Conservation (phyloP, 1,140 invertebrate species). For the Aleiodes sp. region DNA sequence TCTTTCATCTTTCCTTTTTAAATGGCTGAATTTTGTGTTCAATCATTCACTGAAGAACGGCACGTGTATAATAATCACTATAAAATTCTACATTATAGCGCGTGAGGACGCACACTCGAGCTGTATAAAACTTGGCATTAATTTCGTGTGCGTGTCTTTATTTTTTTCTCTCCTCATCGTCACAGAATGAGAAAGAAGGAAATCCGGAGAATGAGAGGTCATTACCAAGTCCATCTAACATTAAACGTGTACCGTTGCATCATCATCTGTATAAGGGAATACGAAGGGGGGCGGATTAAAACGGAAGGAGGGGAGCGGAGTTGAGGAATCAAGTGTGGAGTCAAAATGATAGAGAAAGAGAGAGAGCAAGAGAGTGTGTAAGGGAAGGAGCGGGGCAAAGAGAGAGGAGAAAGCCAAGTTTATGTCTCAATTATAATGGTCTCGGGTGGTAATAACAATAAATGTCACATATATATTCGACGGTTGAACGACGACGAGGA, state of each 20-base stretch:
- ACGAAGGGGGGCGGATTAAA: too few relatives aligned
- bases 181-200: not conserved
- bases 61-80: slow-evolving; percentile 24
- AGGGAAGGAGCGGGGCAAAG: not conserved
- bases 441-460: slow-evolving; percentile 54
- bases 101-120: not conserved
- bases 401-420: slow-evolving; percentile 38
- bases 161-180: too few relatives aligned
- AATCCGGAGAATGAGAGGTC: slow-evolving; percentile 16
- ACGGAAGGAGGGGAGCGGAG: too few relatives aligned
- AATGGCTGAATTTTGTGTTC: not conserved
- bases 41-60: slow-evolving; percentile 26
- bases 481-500: slow-evolving; percentile 24
- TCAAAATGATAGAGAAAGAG: too few relatives aligned
- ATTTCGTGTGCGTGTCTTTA: too few relatives aligned
- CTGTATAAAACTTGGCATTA: not conserved
- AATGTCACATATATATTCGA: slow-evolving; percentile 53
- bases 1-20: not conserved
- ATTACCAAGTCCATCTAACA: slow-evolving; percentile 14
- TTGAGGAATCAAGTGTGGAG: too few relatives aligned
- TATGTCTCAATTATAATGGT: slow-evolving; percentile 57
- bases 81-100: too few relatives aligned
- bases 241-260: not conserved
- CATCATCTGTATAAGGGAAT: too few relatives aligned
- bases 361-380: not conserved